Conservation (phyloP, 2,797 vertebrate species). For the Platalea minor region DNA sequence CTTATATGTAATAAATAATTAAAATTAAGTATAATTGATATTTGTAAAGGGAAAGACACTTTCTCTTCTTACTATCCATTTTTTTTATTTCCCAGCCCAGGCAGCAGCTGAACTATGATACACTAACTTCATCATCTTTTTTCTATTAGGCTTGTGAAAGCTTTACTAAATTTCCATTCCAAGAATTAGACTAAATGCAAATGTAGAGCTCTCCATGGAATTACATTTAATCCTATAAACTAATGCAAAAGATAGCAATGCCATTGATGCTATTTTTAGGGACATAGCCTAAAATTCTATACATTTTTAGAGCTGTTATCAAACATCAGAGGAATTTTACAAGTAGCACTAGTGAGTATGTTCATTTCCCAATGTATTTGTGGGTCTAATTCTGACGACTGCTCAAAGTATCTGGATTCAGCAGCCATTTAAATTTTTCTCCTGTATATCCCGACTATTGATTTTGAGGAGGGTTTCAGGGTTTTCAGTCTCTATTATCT, state of each 20-base stretch:
- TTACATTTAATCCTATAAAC: constrained; percentile 24
- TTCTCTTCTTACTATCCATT: neutral
- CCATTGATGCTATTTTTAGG: constrained; percentile 34
- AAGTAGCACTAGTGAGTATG: neutral
- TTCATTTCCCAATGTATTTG: neutral
- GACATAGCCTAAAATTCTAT: neutral
- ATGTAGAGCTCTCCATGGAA: constrained; percentile 26
- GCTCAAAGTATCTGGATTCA: neutral
- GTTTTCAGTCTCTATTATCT: neutral
- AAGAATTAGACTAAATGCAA: constrained; percentile 38
- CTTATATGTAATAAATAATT: neutral
- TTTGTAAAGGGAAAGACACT: neutral
- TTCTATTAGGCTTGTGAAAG: neutral
- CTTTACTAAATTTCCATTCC: constrained; percentile 8
- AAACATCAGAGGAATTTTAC: constrained; percentile 7
- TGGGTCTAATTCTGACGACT: neutral
- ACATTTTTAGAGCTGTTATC: neutral
- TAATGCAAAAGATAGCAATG: neutral
- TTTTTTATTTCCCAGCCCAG: neutral
- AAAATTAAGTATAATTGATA: neutral
- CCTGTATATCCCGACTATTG: neutral
- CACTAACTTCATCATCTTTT: neutral
- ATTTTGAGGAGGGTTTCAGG: neutral
- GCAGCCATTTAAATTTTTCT: neutral
- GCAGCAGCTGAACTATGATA: neutral